These are phyloP conservation scores for Phocoena phocoena DNA, from an alignment of 2,113 vertebrate species.

Conservation along the genomic window DNA sequence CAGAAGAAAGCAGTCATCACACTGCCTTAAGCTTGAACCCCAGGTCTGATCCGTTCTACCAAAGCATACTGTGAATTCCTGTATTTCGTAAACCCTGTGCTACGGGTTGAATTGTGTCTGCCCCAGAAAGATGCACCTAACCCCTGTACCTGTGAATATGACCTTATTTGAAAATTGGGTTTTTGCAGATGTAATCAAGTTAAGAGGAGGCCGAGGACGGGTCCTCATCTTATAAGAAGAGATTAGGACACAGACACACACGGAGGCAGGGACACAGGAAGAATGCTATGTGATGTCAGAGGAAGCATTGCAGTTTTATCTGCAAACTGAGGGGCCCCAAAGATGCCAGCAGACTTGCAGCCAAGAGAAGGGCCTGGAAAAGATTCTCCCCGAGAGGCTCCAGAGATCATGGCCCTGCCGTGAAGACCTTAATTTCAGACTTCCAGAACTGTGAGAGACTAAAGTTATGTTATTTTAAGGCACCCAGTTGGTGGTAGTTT, in stretches of 20 bases:
- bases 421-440: background rate
- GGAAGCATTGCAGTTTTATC: fast-evolving
- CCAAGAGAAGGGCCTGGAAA: background rate
- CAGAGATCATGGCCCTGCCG: fast-evolving
- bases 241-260: background rate
- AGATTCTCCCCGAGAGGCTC: background rate
- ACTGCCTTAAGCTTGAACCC: background rate
- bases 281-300: fast-evolving
- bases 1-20: fast-evolving
- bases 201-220: background rate
- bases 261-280: background rate
- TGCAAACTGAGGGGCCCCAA: background rate
- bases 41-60: background rate
- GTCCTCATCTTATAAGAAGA: background rate
- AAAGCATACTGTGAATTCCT: background rate
- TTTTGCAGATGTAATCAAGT: background rate
- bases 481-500: background rate
- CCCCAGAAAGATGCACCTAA: background rate
- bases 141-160: background rate
- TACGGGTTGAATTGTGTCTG: background rate
- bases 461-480: background rate
- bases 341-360: background rate
- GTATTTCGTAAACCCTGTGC: background rate
- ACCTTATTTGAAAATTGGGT: background rate
- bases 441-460: background rate